Percentiles rank a stretch among this genome's conserved stretches.
Conservation (phyloP, 1,140 invertebrate species). For the Drosophila truncata region DNA sequence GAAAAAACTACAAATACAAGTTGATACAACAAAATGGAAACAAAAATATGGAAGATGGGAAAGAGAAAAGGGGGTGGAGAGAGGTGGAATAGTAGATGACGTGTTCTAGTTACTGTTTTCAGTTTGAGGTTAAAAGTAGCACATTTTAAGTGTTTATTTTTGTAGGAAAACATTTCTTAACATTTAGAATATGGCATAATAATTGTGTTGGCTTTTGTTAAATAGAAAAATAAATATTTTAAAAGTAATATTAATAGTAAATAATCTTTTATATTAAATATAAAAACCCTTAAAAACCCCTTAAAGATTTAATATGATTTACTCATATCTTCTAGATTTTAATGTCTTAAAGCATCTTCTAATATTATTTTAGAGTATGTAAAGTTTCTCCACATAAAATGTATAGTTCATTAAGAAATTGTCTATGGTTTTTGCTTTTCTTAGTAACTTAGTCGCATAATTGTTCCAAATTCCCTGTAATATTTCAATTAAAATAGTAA, state of each 20-base stretch:
- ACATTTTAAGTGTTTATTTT: neutral
- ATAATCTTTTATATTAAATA: neutral
- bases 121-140: neutral
- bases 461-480: neutral
- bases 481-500: neutral
- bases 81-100: neutral
- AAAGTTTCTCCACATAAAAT: neutral
- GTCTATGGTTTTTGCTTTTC: neutral
- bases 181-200: neutral
- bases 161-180: neutral
- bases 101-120: constrained; percentile 9
- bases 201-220: neutral
- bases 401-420: neutral
- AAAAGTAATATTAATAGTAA: neutral
- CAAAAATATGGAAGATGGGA: constrained; percentile 10
- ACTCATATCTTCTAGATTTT: neutral
- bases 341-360: no score
- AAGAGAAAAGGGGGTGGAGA: neutral
- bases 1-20: constrained; percentile 58
- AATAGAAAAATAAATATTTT: neutral
- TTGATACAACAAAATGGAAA: constrained; percentile 1
- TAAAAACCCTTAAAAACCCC: neutral
- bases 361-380: neutral
- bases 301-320: neutral
- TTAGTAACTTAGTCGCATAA: neutral